Percentiles rank a stretch among this genome's conserved stretches.
phyloP scores from a whole-genome alignment of 1,140 invertebrate species.

The Danaus plexippus region DNA sequence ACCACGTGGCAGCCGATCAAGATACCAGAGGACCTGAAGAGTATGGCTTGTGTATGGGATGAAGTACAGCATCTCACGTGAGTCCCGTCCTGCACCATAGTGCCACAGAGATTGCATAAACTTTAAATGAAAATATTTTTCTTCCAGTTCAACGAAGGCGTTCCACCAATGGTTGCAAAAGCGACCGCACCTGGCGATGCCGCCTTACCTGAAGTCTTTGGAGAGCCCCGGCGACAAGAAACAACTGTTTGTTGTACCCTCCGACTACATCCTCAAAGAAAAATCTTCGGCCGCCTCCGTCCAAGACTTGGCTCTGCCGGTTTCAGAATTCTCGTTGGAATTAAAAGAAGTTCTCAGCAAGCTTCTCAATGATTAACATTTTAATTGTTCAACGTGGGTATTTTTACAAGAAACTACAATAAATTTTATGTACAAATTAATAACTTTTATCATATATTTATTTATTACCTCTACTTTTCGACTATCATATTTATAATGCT shows the following conservation, averaged over 20 bases:
- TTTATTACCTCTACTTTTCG: no score
- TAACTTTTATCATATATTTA: no score
- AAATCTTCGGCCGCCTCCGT: conserved; percentile 21
- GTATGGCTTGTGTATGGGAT: conserved; percentile 74
- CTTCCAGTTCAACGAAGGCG: conserved; percentile 59
- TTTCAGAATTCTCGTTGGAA: conserved; percentile 52
- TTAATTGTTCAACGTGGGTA: no score
- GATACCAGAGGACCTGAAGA: conserved; percentile 70
- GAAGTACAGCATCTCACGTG: conserved; percentile 72
- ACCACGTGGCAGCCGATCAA: conserved; percentile 67
- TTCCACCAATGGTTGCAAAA: conserved; percentile 61
- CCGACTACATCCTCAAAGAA: conserved; percentile 45
- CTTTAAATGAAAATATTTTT: not conserved
- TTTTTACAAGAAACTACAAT: no score
- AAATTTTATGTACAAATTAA: no score
- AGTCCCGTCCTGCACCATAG: conserved; percentile 15
- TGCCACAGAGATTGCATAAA: not conserved
- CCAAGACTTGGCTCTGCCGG: conserved; percentile 48
- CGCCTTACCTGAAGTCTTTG: conserved; percentile 43
- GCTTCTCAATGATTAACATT: conserved; percentile 45
- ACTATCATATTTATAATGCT: no score
- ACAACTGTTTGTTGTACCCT: conserved; percentile 48
- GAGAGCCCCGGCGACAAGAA: conserved; percentile 44
- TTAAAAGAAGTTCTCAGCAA: conserved; percentile 54
- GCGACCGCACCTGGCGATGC: conserved; percentile 54